A percentile compares a stretch with the other conserved stretches of the same genome.
Evolutionary conservation across 2,113 vertebrate species (phyloP).

Genomic region (Grallaria varia): DNA sequence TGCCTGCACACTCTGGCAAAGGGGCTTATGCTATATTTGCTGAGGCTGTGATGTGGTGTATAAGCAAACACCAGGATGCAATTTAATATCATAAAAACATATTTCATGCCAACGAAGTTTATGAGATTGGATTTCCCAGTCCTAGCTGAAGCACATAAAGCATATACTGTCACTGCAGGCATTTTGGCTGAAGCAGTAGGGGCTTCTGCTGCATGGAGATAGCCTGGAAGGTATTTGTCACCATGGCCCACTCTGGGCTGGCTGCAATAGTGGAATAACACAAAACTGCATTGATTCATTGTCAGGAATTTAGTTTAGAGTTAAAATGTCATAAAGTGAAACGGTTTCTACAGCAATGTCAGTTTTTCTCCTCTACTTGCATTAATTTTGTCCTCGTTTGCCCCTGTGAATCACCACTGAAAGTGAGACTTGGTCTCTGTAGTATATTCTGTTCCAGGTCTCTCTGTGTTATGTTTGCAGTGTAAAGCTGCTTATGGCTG

Average conservation of each 20-base stretch:
- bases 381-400: slow-evolving; percentile 54
- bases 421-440: slow-evolving; percentile 11
- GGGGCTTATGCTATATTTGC: not conserved
- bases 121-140: slow-evolving; percentile 20
- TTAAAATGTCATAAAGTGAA: slow-evolving; percentile 30
- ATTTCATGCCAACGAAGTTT: slow-evolving; percentile 1
- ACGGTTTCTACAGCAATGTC: slow-evolving; percentile 38
- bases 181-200: not conserved
- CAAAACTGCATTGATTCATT: slow-evolving; percentile 31
- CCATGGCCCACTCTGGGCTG: not conserved
- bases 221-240: slow-evolving; percentile 1
- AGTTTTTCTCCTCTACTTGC: slow-evolving; percentile 5
- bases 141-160: slow-evolving; percentile 9
- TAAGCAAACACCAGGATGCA: not conserved
- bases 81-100: slow-evolving; percentile 18
- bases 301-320: slow-evolving; percentile 1
- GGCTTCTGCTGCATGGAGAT: slow-evolving; percentile 28
- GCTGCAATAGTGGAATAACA: slow-evolving; percentile 4
- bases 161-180: slow-evolving; percentile 9
- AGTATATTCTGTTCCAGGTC: not conserved
- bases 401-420: slow-evolving; percentile 29
- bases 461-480: not conserved
- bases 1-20: not conserved
- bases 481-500: not conserved
- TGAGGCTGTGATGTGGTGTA: not conserved